These are phyloP conservation scores for Neogale vison DNA, from an alignment of 2,113 vertebrate genomes.

Conservation along the genomic window DNA sequence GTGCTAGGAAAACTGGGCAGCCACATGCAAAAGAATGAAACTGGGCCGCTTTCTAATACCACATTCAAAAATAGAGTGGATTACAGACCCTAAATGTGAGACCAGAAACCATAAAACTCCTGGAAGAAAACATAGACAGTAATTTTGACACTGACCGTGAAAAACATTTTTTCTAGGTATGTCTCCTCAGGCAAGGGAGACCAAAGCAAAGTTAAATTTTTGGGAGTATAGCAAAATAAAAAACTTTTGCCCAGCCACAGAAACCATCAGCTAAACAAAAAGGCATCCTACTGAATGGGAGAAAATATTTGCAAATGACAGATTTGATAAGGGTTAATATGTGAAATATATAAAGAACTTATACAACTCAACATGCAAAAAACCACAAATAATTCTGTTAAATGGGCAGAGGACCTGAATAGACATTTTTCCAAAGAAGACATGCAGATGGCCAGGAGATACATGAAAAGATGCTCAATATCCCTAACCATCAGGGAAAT, in stretches of 20 bases:
- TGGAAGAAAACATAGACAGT: not conserved
- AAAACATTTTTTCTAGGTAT: not conserved
- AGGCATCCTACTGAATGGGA: not conserved
- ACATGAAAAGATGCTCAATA: not conserved
- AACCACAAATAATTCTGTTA: not conserved
- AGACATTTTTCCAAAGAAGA: not conserved
- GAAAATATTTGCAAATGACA: not conserved
- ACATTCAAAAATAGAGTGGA: not conserved
- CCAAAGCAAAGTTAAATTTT: not conserved
- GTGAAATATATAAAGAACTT: not conserved
- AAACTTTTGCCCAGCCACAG: not conserved
- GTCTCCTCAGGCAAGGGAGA: not conserved
- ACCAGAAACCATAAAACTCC: not conserved
- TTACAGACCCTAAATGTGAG: not conserved
- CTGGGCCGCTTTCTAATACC: not conserved
- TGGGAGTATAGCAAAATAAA: not conserved
- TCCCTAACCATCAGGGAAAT: not conserved
- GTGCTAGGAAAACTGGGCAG: not conserved
- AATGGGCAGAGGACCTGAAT: not conserved
- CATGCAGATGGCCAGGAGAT: not conserved
- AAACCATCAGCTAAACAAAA: not conserved
- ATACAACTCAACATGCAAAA: not conserved
- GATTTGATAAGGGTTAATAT: not conserved
- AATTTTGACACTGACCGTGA: not conserved
- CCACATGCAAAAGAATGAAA: not conserved